Base-by-base conservation (phyloP, 2,113 vertebrate genomes). In the Toxotes jaculatrix region DNA sequence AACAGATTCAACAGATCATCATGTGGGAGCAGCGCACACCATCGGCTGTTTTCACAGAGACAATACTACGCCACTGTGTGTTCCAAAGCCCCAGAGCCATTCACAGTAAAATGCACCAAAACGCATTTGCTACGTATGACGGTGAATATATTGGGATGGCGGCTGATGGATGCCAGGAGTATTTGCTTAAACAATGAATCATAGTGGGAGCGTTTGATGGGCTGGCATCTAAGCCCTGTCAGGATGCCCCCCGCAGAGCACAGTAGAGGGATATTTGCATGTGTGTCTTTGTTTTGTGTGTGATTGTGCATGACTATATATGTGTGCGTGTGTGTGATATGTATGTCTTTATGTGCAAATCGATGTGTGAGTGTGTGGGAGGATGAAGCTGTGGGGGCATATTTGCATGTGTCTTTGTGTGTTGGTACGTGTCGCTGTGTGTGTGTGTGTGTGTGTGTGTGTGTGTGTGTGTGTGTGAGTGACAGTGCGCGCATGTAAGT, bases 131-230 rank as follows among this genome's bases (percentile, higher is more conserved):
- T 75, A 75, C 59, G 64, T 80, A 75, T 79, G 85, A 91, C 67
- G 66, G 79, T 76, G 91, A 88, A 88, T 88, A 89, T 79, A 86
- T 80, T 73, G 84, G 74, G 87, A 89, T 69, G 89, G 88, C 45
- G 76, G 73, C 79, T 83, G 89, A 83, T 78, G 78, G 83, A 90
- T 91, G 82, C 79, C 84, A 82, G 87, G 88, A 86, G 74, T 88
- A 86, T 92, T 91, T 89, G 81, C 86, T 93, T 91, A 90, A 93
- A 94, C 92, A 90, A 93, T 91, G 87, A 91, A 90, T 89, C 83
- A 75, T 57, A 82, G 86, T 79, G 74, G 80, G 86, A 89, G 84
- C 57, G 42, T 88, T 87, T 91, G 87, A 95, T 93, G 91, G 91
- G 93, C 91, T 92, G 80, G 83, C 84, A 86, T 85, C 86, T 82